Percentiles rank a stretch among this genome's conserved stretches.
Evolutionary conservation across 2,113 vertebrate species (phyloP).

Genomic region (Heterocephalus glaber): DNA sequence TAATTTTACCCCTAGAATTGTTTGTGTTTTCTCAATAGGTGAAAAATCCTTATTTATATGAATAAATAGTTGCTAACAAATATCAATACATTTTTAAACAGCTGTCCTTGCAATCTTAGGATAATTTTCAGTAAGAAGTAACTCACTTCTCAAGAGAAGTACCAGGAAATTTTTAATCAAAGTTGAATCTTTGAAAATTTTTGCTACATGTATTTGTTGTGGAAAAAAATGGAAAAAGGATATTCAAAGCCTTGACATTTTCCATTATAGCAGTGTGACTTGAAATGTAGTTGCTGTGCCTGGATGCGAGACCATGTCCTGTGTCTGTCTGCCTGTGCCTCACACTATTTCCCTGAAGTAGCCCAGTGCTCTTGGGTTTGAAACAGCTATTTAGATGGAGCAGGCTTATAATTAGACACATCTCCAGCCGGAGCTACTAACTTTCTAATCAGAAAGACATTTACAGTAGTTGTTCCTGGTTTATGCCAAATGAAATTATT

Average conservation of each 20-base stretch:
- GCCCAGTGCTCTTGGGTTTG: neutral
- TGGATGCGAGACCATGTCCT: neutral
- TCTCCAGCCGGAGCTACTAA: neutral
- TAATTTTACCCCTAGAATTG: neutral
- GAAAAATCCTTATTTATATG: slow-evolving; percentile 10
- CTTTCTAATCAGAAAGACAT: neutral
- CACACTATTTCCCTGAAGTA: neutral
- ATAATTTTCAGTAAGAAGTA: slow-evolving; percentile 28
- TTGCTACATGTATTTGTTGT: neutral
- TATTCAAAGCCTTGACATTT: neutral
- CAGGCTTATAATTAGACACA: neutral
- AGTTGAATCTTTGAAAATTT: neutral
- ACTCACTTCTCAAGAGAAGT: neutral
- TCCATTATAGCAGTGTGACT: neutral
- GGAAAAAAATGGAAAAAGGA: neutral
- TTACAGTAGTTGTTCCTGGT: neutral
- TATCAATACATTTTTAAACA: slow-evolving; percentile 19
- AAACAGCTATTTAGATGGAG: neutral
- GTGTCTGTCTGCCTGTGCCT: neutral
- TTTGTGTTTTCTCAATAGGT: neutral
- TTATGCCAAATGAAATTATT: neutral
- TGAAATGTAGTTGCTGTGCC: neutral
- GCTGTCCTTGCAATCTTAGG: neutral
- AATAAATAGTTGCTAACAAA: neutral
- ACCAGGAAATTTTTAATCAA: slow-evolving; percentile 4